Evolutionary conservation across 2,888 invertebrate genomes (phyloP).

Genomic region (Luffia ferchaultella): DNA sequence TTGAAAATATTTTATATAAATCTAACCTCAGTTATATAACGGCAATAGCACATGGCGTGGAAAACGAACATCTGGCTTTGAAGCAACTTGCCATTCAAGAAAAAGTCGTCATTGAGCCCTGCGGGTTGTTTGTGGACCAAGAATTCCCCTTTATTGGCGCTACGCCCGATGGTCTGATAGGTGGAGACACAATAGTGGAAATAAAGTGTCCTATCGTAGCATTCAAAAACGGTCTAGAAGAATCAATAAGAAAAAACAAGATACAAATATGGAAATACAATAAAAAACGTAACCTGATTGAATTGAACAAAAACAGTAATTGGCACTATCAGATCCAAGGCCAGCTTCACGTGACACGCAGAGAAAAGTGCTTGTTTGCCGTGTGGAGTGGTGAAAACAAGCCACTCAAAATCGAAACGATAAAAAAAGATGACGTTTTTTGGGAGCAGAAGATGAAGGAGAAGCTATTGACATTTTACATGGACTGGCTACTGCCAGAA

Average conservation of each 20-base stretch:
- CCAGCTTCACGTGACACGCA: too few relatives aligned
- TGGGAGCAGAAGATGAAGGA: too few relatives aligned
- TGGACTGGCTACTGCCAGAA: too few relatives aligned
- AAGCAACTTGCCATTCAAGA: conserved; percentile 9
- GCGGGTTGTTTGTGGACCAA: conserved; percentile 16
- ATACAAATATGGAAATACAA: background rate
- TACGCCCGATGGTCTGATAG: conserved; percentile 14
- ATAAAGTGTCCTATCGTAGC: conserved; percentile 13
- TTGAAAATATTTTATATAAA: conserved; percentile 9
- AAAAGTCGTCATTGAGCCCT: conserved; percentile 9
- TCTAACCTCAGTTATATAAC: conserved; percentile 4
- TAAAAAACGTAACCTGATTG: too few relatives aligned
- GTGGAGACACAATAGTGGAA: conserved; percentile 9
- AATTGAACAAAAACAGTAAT: too few relatives aligned
- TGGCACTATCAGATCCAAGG: too few relatives aligned
- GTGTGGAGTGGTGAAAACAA: too few relatives aligned
- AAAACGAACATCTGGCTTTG: conserved; percentile 4
- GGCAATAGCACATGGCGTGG: conserved; percentile 7
- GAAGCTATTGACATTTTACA: too few relatives aligned
- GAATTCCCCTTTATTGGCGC: conserved; percentile 12
- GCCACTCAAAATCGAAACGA: too few relatives aligned
- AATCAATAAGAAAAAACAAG: too few relatives aligned
- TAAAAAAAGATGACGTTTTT: too few relatives aligned
- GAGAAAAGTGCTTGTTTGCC: too few relatives aligned
- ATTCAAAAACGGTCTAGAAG: conserved; percentile 4